Base-by-base conservation (phyloP, 2,113 vertebrate genomes). In the Siniperca chuatsi region DNA sequence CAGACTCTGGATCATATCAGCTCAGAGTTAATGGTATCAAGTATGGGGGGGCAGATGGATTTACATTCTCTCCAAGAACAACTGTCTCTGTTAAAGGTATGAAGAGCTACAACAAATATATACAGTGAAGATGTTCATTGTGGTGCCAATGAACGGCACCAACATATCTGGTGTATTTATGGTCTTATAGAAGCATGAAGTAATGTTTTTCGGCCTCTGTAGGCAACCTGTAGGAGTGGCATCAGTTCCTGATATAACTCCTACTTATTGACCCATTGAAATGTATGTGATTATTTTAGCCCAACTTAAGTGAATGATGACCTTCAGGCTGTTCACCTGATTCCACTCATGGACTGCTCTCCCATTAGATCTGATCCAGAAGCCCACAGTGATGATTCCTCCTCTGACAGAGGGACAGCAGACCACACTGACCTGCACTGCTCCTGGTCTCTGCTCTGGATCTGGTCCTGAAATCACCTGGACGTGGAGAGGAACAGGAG, bases 1-100 rank as follows among this genome's bases (percentile, higher is more conserved):
- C 83, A 8, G 93, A 92, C 68, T 87, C 90, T 69, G 90, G 92
- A 79, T 55, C 18, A 6, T 93, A 92, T 90, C 83, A 79, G 15
- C 3, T 92, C 64, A 82, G 83, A 87, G 48, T 92, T 37, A 77
- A 16, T 44, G 60, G 80, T 21, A 12, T 1, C 0, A 0, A 0
- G 0, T 0, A 12, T n/a, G 0, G 5, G 3, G 0, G 0, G 0
- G 0, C 0, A 21, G 12, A 61, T 13, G 82, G 78, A 81, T 78
- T 71, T 21, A 21, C 1, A 35, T 92, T 50, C 21, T 0, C 0
- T 12, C 0, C 0, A 2, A 79, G 2, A 76, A 8, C 77, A 23
- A 35, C 0, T 9, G 2, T 94, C 37, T 66, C n/a, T 35, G 83
- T 93, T 44, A 72, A 61, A 86, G 86, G 93, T 94, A 87, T 29